These are phyloP conservation scores for Myanophis thanlyinensis DNA, from an alignment of 2,113 vertebrate species.

Conservation along the genomic window DNA sequence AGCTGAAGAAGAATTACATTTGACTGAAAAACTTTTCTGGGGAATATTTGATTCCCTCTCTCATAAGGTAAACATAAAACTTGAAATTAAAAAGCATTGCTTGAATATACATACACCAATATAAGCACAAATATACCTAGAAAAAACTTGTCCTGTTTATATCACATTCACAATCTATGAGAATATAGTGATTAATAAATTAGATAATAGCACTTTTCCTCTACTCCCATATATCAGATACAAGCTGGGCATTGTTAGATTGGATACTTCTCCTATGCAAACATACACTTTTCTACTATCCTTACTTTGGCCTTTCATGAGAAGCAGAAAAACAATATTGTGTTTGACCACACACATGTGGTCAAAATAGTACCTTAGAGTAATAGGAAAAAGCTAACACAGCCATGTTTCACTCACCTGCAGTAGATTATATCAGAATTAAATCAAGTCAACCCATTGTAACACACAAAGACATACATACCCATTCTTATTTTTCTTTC, in stretches of 20 bases:
- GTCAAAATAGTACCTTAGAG: neutral
- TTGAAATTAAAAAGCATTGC: neutral
- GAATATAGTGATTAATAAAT: neutral
- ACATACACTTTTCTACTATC: neutral
- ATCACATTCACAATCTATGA: conserved; percentile 5
- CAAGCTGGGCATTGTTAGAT: neutral
- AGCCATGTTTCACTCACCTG: neutral
- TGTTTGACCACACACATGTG: neutral
- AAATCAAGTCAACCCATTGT: neutral
- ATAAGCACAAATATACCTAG: neutral
- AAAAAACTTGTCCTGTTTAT: neutral
- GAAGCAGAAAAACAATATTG: neutral
- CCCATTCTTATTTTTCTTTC: neutral
- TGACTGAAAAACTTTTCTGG: conserved; percentile 99
- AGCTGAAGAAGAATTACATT: conserved; percentile 91
- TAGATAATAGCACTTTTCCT: neutral
- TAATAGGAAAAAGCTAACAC: neutral
- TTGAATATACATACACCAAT: neutral
- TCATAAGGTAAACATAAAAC: conserved; percentile 81
- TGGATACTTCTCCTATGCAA: neutral
- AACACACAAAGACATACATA: no score
- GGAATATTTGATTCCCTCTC: conserved; percentile 96
- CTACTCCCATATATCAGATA: neutral
- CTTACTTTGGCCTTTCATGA: neutral
- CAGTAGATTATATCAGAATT: neutral